These are phyloP conservation scores for Nerophis ophidion DNA, from an alignment of 2,113 vertebrate genomes.

Conservation along the genomic window DNA sequence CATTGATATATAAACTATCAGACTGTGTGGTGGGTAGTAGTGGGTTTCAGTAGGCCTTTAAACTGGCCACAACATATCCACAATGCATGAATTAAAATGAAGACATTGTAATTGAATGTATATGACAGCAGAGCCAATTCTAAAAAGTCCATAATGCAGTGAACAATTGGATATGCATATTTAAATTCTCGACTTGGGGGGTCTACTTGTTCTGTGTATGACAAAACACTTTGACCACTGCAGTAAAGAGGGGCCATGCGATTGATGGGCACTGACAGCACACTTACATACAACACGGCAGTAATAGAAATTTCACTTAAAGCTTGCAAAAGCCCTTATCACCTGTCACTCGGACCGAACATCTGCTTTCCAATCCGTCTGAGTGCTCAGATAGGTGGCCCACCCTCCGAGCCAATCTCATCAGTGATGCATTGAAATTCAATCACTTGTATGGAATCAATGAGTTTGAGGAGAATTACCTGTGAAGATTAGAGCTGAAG, in stretches of 20 bases:
- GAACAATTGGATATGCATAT: conserved; percentile 14
- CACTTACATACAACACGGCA: conserved; percentile 34
- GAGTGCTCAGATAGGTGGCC: conserved; percentile 55
- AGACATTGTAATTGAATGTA: no score
- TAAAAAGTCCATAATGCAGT: neutral
- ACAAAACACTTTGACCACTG: conserved; percentile 25
- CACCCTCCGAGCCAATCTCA: conserved; percentile 34
- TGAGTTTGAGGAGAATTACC: conserved; percentile 70
- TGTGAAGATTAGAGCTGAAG: conserved; percentile 60
- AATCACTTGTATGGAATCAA: conserved; percentile 65
- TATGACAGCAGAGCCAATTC: no score
- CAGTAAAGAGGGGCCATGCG: conserved; percentile 27
- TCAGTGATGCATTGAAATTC: conserved; percentile 69
- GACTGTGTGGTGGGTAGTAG: no score
- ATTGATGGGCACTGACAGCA: conserved; percentile 43
- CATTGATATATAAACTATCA: no score
- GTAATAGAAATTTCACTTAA: conserved; percentile 60
- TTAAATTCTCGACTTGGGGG: conserved; percentile 15
- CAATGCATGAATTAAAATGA: no score
- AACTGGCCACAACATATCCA: no score
- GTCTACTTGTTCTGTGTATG: conserved; percentile 15
- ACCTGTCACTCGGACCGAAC: conserved; percentile 57
- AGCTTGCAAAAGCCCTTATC: conserved; percentile 56
- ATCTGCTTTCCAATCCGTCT: conserved; percentile 61
- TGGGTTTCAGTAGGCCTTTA: no score